These are phyloP conservation scores for Cataglyphis altisquamis DNA, from an alignment of 2,888 invertebrate genomes.

Conservation along the genomic window DNA sequence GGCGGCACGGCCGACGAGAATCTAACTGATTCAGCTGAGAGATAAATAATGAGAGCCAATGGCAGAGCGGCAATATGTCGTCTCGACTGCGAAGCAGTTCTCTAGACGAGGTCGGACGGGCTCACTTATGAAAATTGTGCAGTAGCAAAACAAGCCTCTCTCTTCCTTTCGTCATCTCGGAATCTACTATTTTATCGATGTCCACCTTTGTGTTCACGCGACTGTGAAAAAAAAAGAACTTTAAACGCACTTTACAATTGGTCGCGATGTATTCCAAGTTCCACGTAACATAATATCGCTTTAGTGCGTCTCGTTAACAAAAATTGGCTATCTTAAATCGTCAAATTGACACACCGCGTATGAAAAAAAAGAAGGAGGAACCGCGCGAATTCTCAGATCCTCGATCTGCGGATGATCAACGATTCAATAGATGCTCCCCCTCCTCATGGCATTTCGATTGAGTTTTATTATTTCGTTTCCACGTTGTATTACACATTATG, in stretches of 20 bases:
- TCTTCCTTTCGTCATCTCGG: constrained; percentile 54
- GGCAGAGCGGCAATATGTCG: constrained; percentile 85
- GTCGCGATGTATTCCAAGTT: constrained; percentile 68
- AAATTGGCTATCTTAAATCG: constrained; percentile 13
- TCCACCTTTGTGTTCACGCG: constrained; percentile 25
- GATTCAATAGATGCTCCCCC: constrained; percentile 38
- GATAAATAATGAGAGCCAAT: constrained; percentile 86
- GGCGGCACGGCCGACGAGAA: constrained; percentile 31
- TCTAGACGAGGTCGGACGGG: constrained; percentile 74
- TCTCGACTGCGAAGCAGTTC: constrained; percentile 84
- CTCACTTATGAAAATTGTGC: constrained; percentile 73
- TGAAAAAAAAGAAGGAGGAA: not conserved
- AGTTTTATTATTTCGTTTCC: constrained; percentile 69
- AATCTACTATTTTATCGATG: constrained; percentile 31
- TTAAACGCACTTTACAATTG: constrained; percentile 42
- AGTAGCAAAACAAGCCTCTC: constrained; percentile 64
- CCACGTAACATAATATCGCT: constrained; percentile 68
- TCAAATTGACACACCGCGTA: constrained; percentile 3
- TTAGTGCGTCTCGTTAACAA: constrained; percentile 19
- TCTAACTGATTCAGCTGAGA: constrained; percentile 76
- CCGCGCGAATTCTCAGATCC: constrained; percentile 49
- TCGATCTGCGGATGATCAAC: constrained; percentile 56
- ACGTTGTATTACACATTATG: constrained; percentile 73
- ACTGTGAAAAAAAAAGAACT: constrained; percentile 21
- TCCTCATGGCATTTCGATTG: constrained; percentile 59